Percentiles rank a stretch among this genome's conserved stretches.
Evolutionary conservation across 1,140 invertebrate species (phyloP).

Genomic region (Hypothenemus hampei): DNA sequence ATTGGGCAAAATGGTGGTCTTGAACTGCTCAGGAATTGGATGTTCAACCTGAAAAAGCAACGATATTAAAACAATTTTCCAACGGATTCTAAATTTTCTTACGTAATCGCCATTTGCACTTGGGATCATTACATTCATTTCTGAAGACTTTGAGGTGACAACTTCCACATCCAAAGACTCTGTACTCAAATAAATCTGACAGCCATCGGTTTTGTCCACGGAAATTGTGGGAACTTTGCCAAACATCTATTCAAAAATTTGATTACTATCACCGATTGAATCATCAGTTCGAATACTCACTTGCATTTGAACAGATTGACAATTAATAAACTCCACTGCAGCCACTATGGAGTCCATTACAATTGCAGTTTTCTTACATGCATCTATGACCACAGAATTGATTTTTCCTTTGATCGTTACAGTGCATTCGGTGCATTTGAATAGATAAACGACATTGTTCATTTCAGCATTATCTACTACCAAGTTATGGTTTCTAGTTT

Average conservation of each 20-base stretch:
- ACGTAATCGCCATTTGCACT: slow-evolving; percentile 83
- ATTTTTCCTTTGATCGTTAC: slow-evolving; percentile 89
- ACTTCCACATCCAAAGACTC: slow-evolving; percentile 87
- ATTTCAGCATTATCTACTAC: slow-evolving; percentile 84
- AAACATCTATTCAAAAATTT: slow-evolving; percentile 28
- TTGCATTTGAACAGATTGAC: slow-evolving; percentile 96
- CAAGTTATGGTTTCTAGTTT: slow-evolving; percentile 76
- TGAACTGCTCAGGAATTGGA: slow-evolving; percentile 95
- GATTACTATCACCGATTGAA: not conserved
- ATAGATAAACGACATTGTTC: slow-evolving; percentile 98
- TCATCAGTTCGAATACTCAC: slow-evolving; percentile 38
- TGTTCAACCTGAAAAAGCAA: slow-evolving; percentile 61
- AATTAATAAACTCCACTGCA: slow-evolving; percentile 96
- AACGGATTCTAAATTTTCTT: too few species aligned
- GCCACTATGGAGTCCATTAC: slow-evolving; percentile 95
- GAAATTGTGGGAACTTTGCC: slow-evolving; percentile 86
- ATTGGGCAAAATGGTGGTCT: slow-evolving; percentile 69
- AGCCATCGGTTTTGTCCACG: slow-evolving; percentile 98
- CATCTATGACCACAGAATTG: slow-evolving; percentile 94
- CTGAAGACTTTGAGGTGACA: slow-evolving; percentile 93
- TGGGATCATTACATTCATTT: slow-evolving; percentile 96
- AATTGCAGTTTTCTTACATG: slow-evolving; percentile 92
- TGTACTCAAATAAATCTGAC: slow-evolving; percentile 91
- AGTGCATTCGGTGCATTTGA: slow-evolving; percentile 83
- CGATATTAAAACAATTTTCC: too few species aligned